Evolutionary conservation across 2,797 vertebrate species (phyloP), one percentile per base, ranked within the genome.

Genomic region (Okamejei kenojei): DNA sequence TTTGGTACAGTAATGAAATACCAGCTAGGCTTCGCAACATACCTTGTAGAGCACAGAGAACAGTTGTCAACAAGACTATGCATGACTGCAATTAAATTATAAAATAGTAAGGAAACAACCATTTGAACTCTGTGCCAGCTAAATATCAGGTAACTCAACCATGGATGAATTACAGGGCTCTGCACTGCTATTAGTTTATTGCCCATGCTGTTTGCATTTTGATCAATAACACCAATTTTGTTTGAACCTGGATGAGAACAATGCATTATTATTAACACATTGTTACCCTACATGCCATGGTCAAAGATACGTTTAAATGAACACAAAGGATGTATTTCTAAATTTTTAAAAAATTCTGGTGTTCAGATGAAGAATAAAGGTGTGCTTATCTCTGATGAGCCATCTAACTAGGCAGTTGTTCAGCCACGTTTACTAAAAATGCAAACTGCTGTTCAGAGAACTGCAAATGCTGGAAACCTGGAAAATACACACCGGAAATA

Each of bases 141-240:
- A 95, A 95, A 94, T 94, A 96, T 95, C 94, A 94, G 68, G 84
- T 95, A 95, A 94, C 96, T 96, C 96, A 95, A 95, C 95, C 95
- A 94, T 93, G 94, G 94, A 95, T 94, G 94, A 95, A 96, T 94
- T 94, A 94, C 93, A 95, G 94, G 94, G 93, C 93, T 94, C 93
- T 95, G 94, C 94, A 94, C 94, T 95, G 90, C 93, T 94, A 95
- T 95, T 95, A 95, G 95, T 96, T 95, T 95, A 95, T 94, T 95
- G 95, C 93, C 94, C 93, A 76, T 93, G 81, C 93, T 84, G 95
- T 93, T 94, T 94, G 93, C 93, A 94, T 95, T 94, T 94, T 38
- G 5, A 93, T 95, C 94, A 95, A 82, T 93, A 94, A 86, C 93
- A 94, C n/a, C 94, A 94, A 61, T 94, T 94, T 93, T 92, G 54